Conservation (phyloP, 2,113 vertebrate species). For the Chaetorhynchus papuensis region DNA sequence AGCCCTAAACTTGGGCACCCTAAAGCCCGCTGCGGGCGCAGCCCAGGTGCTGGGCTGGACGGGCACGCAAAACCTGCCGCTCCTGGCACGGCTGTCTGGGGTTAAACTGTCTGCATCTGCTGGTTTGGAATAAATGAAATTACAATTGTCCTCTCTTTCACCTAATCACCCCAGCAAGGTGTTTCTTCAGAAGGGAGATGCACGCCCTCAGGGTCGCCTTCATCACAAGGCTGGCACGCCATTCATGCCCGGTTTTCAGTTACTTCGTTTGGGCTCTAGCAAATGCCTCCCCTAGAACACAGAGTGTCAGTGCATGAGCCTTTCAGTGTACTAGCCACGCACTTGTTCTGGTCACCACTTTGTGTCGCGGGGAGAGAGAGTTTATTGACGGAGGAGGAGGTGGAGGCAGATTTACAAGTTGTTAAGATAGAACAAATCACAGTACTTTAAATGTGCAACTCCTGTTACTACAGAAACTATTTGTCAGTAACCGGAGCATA, state of each 20-base stretch:
- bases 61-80: too few relatives aligned
- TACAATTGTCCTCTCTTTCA: fast-evolving
- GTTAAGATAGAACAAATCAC: neutral
- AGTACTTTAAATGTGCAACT: neutral
- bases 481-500: neutral
- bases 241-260: fast-evolving
- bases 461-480: neutral
- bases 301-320: fast-evolving
- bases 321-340: fast-evolving
- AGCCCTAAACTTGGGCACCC: neutral
- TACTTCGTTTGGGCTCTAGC: neutral
- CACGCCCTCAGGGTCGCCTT: neutral
- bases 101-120: fast-evolving
- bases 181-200: neutral
- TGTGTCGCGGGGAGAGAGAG: neutral
- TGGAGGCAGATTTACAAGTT: neutral
- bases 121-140: neutral
- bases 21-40: fast-evolving
- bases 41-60: neutral
- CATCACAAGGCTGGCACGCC: fast-evolving
- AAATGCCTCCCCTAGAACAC: fast-evolving
- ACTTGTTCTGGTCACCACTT: neutral
- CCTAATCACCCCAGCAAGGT: neutral
- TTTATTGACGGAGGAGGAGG: neutral
- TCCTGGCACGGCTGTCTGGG: neutral